Base-by-base conservation (phyloP, 2,113 vertebrate genomes). In the Nerophis lumbriciformis region DNA sequence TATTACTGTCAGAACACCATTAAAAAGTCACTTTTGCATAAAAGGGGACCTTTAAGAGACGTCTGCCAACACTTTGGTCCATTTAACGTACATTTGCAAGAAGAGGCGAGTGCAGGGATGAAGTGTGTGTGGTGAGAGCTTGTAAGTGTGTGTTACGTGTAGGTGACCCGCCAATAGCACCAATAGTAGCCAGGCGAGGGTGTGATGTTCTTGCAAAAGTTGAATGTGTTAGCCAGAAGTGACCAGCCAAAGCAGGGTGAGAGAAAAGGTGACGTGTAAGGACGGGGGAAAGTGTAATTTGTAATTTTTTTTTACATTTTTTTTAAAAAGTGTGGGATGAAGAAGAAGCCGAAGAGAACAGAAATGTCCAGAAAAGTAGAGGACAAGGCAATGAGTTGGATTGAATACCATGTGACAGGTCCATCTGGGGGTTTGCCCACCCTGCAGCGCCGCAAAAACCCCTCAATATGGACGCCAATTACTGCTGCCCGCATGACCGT, bases 391-490 rank as follows among this genome's bases (percentile, higher is more conserved):
- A 78, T 85, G 88, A 91, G 87, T 87, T 89, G 90, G 87, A 91
- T 83, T 85, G 79, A 82, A 91, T 90, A 85, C 86, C 89, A 88
- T 91, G 83, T 91, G 89, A 91, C 89, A 90, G 85, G 85, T 90
- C 89, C 90, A 91, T 87, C 89, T 91, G 90, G 89, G 88, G 87
- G 84, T 73, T 82, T 87, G 89, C 87, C 88, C 86, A 79, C 86
- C 87, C 89, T 75, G 83, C 84, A 88, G 87, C 85, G 83, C 86
- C 65, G 77, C 87, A 90, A 90, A 45, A 87, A 90, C 84, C 83
- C 84, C 87, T 88, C 89, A 91, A 91, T 90, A 91, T 89, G 89
- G 89, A 87, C 83, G 85, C 89, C 88, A 90, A 90, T 90, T 89
- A 90, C 84, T 87, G 87, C 85, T 89, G 88, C 89, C 88, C 85